Conservation (phyloP, 1,140 invertebrate species). For the Bombus fervidus region DNA sequence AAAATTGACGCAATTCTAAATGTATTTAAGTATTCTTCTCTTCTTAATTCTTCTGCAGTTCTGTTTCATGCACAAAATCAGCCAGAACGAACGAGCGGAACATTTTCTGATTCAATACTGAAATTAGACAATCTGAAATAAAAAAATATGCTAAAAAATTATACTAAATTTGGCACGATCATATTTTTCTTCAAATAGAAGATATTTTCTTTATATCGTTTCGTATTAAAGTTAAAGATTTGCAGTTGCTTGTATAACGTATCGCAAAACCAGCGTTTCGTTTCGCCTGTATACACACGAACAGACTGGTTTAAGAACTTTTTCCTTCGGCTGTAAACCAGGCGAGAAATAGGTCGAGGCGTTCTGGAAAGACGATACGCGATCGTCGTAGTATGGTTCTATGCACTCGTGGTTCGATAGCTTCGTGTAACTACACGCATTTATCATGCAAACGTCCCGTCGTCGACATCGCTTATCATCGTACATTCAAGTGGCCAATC, state of each 20-base stretch:
- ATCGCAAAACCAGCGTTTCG: not conserved
- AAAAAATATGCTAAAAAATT: not conserved
- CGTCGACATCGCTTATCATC: conserved; percentile 46
- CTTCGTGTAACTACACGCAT: conserved; percentile 36
- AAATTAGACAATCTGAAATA: not conserved
- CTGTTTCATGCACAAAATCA: not conserved
- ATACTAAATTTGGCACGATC: not conserved
- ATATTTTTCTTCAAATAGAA: not conserved
- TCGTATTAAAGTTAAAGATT: not conserved
- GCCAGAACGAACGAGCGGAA: not conserved
- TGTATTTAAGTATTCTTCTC: not conserved
- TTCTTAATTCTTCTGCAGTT: not conserved
- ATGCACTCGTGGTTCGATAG: conserved; percentile 23
- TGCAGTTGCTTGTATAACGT: not conserved
- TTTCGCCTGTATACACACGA: not conserved
- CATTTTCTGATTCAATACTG: not conserved
- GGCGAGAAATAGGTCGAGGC: conserved; percentile 38
- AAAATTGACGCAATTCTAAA: not conserved
- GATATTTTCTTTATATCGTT: not conserved
- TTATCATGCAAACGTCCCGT: conserved; percentile 53
- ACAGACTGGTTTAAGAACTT: not conserved
- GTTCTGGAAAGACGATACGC: conserved; percentile 23
- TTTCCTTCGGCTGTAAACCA: not conserved
- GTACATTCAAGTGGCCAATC: conserved; percentile 30
- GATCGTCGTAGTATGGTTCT: not conserved